Evolutionary conservation across 2,113 vertebrate species (phyloP), one percentile per base, ranked within the genome.

Genomic region (Serranochromis macrocephalus): DNA sequence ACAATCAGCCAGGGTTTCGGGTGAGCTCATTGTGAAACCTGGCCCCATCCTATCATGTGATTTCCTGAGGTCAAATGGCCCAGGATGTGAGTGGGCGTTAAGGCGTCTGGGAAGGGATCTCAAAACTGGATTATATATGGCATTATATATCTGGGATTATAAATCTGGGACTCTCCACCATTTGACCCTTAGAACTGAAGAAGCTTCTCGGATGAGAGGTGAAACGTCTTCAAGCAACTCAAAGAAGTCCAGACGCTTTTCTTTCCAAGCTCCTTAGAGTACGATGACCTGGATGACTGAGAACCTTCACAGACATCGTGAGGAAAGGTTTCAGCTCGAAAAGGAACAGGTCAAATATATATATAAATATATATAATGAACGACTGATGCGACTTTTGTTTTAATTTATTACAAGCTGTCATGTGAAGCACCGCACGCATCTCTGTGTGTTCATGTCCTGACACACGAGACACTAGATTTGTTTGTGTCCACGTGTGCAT

Each of bases 311-410:
- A 58, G 55, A 58, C 24, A 89, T 45, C 79, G 33, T 82, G 55
- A 78, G 68, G 83, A 86, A 89, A 92, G 87, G 90, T 89, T 91
- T 88, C 1, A 19, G 9, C 5, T 26, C 14, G 1, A 78, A 85
- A 82, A 57, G 9, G 8, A 47, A 21, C 40, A 14, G 7, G 4
- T 47, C 45, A 61, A 53, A 33, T 84, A 61, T 61, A 61, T 61
- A 61, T 58, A 58, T 58, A 31, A 17, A 61, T 61, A 61, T 61
- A 61, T 29, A 45, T 49, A 36, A 83, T 9, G 11, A 66, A 57
- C 5, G 3, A 58, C 17, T 54, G 12, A 38, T 36, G 40, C 10
- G 7, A 24, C n/a, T 9, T 57, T 58, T 24, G 14, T 84, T 81
- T 80, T 80, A 7, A 29, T 78, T 83, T 87, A 57, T 24, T 61